Conservation (phyloP, 2,797 vertebrate genomes). For the Staurois parvus region DNA sequence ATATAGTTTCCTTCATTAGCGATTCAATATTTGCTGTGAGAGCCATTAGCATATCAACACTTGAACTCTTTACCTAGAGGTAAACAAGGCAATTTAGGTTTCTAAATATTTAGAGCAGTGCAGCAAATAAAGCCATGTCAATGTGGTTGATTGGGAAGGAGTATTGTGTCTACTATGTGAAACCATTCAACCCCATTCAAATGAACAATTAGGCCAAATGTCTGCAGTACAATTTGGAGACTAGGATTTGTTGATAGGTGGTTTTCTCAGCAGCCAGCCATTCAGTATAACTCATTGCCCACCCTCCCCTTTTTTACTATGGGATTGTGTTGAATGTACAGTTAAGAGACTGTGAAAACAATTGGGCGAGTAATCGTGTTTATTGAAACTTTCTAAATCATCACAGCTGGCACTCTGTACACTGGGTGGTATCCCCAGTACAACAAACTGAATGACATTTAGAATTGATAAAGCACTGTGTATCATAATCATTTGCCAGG, state of each 20-base stretch:
- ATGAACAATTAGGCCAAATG: slow-evolving; percentile 7
- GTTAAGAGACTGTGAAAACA: slow-evolving; percentile 3
- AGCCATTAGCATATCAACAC: slow-evolving; percentile 49
- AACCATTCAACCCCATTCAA: background rate
- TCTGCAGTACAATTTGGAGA: background rate
- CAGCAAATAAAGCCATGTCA: slow-evolving; percentile 38
- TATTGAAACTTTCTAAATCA: slow-evolving; percentile 2
- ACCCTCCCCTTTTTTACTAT: background rate
- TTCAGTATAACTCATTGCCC: background rate
- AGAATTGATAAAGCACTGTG: too few species aligned
- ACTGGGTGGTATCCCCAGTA: background rate
- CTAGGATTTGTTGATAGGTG: background rate
- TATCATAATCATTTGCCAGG: too few species aligned
- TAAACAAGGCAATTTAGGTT: slow-evolving; percentile 40
- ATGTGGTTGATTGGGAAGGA: slow-evolving; percentile 9
- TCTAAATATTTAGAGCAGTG: slow-evolving; percentile 53
- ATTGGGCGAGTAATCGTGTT: background rate
- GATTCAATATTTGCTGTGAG: slow-evolving; percentile 4
- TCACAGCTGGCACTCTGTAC: slow-evolving; percentile 2
- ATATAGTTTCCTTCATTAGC: slow-evolving; percentile 35
- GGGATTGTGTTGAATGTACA: background rate
- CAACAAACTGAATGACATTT: too few species aligned
- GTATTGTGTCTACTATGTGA: slow-evolving; percentile 39
- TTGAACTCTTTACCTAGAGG: slow-evolving; percentile 25
- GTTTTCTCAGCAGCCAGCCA: background rate